Evolutionary conservation across 2,888 invertebrate species (phyloP).

Genomic region (Spicauda simplicius): DNA sequence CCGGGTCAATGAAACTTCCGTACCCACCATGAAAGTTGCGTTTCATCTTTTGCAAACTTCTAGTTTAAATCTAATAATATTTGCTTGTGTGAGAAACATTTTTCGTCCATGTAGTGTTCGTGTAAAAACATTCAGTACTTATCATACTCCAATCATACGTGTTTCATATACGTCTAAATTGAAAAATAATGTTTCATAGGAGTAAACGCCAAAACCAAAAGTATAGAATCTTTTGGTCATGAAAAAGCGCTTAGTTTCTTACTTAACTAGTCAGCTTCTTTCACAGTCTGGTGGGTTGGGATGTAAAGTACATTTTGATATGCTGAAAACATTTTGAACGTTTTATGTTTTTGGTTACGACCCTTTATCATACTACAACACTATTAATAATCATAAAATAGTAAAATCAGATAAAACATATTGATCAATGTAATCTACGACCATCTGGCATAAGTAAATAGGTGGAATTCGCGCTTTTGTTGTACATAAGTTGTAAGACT

Average conservation of each 20-base stretch:
- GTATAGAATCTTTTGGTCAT: background rate
- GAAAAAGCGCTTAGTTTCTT: conserved; percentile 16
- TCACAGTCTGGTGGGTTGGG: conserved; percentile 22
- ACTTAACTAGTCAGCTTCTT: conserved; percentile 27
- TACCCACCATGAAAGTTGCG: conserved; percentile 55
- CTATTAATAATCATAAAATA: background rate
- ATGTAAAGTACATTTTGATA: conserved; percentile 21
- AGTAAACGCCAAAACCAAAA: background rate
- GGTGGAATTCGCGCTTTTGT: background rate
- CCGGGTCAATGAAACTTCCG: conserved; percentile 70
- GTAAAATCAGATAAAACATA: background rate
- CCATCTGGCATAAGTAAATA: too few relatives aligned
- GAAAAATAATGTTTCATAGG: background rate
- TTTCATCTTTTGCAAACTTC: conserved; percentile 47
- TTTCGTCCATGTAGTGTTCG: background rate
- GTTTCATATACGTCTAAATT: background rate
- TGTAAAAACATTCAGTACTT: background rate
- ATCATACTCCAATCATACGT: background rate
- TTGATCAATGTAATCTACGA: too few relatives aligned
- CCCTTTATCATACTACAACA: background rate
- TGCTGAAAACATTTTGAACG: conserved; percentile 3
- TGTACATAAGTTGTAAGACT: background rate
- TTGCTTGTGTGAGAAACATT: conserved; percentile 12
- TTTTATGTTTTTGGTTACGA: conserved; percentile 12
- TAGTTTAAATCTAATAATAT: conserved; percentile 36